A percentile compares a stretch with the other conserved stretches of the same genome.
Conservation (phyloP, 2,113 vertebrate genomes). For the Lepisosteus oculatus region DNA sequence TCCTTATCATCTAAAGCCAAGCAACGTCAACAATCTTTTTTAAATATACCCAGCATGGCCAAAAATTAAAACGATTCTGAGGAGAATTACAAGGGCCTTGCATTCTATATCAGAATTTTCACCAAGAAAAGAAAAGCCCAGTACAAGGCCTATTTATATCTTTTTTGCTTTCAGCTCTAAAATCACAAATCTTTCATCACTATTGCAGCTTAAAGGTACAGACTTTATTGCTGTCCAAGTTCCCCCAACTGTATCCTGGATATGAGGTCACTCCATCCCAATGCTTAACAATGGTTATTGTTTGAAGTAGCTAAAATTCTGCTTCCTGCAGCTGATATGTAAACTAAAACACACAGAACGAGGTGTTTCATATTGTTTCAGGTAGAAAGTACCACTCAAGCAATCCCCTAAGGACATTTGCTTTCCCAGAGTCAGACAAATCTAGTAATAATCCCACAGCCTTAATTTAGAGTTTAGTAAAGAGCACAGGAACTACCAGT, state of each 20-base stretch:
- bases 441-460: constrained; percentile 19
- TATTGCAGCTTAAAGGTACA: constrained; percentile 53
- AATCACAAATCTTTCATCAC: constrained; percentile 62
- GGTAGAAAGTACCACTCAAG: constrained; percentile 38
- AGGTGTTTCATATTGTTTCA: constrained; percentile 62
- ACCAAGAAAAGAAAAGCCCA: no score
- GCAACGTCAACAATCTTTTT: no score
- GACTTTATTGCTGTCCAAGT: constrained; percentile 58
- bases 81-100: no score
- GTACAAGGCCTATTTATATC: not conserved
- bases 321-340: constrained; percentile 67
- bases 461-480: constrained; percentile 45
- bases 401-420: constrained; percentile 32
- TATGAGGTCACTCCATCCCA: constrained; percentile 72
- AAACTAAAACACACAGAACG: constrained; percentile 52
- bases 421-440: constrained; percentile 43
- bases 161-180: constrained; percentile 37
- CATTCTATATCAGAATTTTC: no score
- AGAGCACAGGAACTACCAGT: constrained; percentile 24
- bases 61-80: no score
- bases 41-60: no score
- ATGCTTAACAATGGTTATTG: constrained; percentile 73
- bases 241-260: constrained; percentile 56
- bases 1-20: no score
- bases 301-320: constrained; percentile 68